Conservation (phyloP, 2,113 vertebrate species). For the Ceuthmochares aereus region DNA sequence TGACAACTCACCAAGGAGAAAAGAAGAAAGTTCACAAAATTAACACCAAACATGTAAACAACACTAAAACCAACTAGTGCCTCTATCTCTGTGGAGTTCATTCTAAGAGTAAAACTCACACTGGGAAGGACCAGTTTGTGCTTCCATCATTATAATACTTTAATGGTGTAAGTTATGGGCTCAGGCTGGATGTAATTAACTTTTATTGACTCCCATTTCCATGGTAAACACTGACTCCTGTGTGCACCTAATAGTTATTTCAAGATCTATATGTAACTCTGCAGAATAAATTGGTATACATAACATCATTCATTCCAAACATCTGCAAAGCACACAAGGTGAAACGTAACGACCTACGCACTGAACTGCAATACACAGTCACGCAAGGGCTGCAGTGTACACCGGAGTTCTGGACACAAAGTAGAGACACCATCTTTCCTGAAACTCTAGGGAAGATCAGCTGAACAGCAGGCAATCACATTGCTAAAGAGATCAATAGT, state of each 20-base stretch:
- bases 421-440: background rate
- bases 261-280: constrained; percentile 18
- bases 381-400: background rate
- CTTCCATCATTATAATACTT: background rate
- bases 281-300: constrained; percentile 20
- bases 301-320: background rate
- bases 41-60: background rate
- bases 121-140: background rate
- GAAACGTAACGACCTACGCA: background rate
- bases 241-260: constrained; percentile 29
- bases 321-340: background rate
- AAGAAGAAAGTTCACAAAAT: background rate
- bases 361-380: background rate
- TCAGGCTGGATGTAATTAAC: constrained; percentile 46
- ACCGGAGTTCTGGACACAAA: background rate
- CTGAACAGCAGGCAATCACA: background rate
- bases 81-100: background rate
- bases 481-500: background rate
- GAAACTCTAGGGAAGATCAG: background rate
- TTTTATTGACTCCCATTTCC: constrained; percentile 45
- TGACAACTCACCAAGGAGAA: background rate
- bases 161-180: constrained; percentile 24
- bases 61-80: background rate
- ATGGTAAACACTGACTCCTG: background rate
- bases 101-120: background rate